Conservation (phyloP, 1,140 invertebrate genomes). For the Hycleus cichorii region DNA sequence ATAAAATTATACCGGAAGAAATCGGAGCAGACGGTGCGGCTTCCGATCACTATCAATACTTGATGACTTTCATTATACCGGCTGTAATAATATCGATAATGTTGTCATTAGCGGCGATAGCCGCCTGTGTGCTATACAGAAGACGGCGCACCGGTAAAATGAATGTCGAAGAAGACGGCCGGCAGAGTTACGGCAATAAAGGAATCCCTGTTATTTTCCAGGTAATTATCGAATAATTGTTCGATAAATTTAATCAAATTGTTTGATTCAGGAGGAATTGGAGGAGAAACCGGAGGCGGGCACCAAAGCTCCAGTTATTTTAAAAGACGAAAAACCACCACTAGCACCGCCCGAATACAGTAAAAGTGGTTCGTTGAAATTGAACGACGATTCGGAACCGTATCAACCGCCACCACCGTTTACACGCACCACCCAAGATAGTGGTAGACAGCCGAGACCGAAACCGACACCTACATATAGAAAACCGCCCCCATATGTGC, state of each 20-base stretch:
- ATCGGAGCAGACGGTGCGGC: slow-evolving; percentile 14
- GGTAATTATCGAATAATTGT: no score
- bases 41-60: slow-evolving; percentile 61
- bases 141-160: slow-evolving; percentile 75
- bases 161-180: slow-evolving; percentile 61
- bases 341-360: slow-evolving; percentile 70
- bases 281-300: slow-evolving; percentile 75
- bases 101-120: slow-evolving; percentile 75
- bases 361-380: slow-evolving; percentile 46
- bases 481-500: slow-evolving; percentile 86
- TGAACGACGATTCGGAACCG: slow-evolving; percentile 49
- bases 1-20: slow-evolving; percentile 22
- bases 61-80: slow-evolving; percentile 85
- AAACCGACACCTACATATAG: slow-evolving; percentile 80
- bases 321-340: slow-evolving; percentile 89
- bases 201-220: slow-evolving; percentile 90
- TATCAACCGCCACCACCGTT: slow-evolving; percentile 56
- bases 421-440: slow-evolving; percentile 45
- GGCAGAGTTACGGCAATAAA: slow-evolving; percentile 77
- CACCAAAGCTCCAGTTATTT: slow-evolving; percentile 84
- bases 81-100: slow-evolving; percentile 83
- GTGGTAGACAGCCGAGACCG: slow-evolving; percentile 60
- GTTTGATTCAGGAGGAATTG: slow-evolving; percentile 61
- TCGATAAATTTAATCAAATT: no score
- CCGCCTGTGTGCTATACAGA: slow-evolving; percentile 83